Evolutionary conservation across 2,888 invertebrate genomes (phyloP).

Genomic region (Girardia tigrina): DNA sequence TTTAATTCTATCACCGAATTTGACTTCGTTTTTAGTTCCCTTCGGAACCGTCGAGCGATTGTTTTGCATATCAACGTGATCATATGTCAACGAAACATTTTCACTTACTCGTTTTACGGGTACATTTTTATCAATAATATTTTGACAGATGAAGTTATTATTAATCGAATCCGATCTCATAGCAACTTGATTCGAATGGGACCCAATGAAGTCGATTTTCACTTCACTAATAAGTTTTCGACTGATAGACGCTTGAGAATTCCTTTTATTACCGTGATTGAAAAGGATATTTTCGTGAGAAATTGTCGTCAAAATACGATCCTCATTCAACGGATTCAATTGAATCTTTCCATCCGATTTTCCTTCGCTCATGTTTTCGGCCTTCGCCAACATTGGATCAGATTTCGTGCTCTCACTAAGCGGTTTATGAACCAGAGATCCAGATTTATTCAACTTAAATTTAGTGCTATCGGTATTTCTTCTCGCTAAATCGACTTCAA

Average conservation of each 20-base stretch:
- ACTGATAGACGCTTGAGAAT: neutral
- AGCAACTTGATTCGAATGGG: neutral
- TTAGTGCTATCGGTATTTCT: too few species aligned
- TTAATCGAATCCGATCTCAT: neutral
- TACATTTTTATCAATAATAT: neutral
- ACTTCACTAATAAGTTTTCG: neutral
- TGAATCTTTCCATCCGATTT: neutral
- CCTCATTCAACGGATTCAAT: neutral
- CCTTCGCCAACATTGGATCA: neutral
- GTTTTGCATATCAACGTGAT: neutral
- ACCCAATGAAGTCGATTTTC: neutral
- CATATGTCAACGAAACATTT: neutral
- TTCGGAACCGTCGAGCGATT: neutral
- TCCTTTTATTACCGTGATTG: neutral
- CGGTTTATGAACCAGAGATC: neutral
- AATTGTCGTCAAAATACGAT: neutral
- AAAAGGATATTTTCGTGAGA: neutral
- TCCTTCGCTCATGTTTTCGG: neutral
- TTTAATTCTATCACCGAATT: too few species aligned
- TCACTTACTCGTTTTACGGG: neutral
- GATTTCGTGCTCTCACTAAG: neutral
- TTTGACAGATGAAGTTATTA: neutral
- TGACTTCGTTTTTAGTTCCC: neutral
- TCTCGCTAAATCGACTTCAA: too few species aligned
- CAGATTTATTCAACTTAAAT: too few species aligned